Evolutionary conservation across 2,113 vertebrate species (phyloP), one percentile per base, ranked within the genome.

Genomic region (Microcebus griseorufus): DNA sequence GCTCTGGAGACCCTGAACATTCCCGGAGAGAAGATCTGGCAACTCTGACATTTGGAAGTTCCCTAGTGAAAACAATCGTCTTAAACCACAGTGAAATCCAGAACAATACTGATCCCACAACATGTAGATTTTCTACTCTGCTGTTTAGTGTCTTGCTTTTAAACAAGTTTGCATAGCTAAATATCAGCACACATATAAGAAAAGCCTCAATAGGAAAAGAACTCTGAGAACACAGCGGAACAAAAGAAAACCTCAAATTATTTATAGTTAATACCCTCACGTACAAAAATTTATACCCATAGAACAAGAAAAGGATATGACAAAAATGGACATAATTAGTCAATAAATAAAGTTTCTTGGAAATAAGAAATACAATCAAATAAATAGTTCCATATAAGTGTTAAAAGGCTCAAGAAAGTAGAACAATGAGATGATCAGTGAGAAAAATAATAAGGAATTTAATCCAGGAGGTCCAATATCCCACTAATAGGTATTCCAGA

Each of bases 221-320:
- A 75, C 42, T 48, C n/a, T 58, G 45, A 70, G 39, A 84, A 85
- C 25, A 94, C 2, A 75, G 34, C 69, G 37, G 6, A 69, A 67
- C 60, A 95, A 89, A 92, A 81, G 18, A 91, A 83, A 88, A 94
- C 18, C 65, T 80, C 64, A 90, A 93, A 65, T n/a, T 70, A 70
- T 87, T 37, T 76, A 58, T 32, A 48, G 83, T 37, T 69, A 95
- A 79, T 70, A 81, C 17, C 23, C 32, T 67, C 17, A 6, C 45
- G 20, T 85, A 72, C 22, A 86, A 92, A 90, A 51, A 67, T 39
- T 22, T 39, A 82, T 1, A 91, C n/a, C 39, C 55, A 64, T 69
- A 88, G 73, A 91, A 42, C 10, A 86, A 95, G 45, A 90, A 64
- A 93, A 78, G 10, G 2, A 18, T 48, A 39, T 53, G 18, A 88